Evolutionary conservation across 2,888 invertebrate species (phyloP).

Genomic region (Macroteleia sp.): DNA sequence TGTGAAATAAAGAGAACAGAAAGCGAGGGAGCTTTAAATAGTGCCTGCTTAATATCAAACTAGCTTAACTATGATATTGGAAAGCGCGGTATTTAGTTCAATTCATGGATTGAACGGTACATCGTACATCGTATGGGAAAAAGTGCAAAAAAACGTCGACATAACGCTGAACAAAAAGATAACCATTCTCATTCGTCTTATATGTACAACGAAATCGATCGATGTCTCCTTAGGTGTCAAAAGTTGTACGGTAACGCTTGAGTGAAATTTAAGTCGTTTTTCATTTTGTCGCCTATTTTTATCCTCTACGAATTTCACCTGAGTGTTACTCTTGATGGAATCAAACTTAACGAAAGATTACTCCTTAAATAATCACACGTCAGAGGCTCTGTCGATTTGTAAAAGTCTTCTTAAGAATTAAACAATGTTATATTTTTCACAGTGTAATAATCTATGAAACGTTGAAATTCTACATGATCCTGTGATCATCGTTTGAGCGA

Average conservation of each 20-base stretch:
- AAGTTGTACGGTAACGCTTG: conserved; percentile 20
- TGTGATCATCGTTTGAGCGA: conserved; percentile 65
- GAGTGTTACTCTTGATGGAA: conserved; percentile 22
- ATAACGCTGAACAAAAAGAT: conserved; percentile 9
- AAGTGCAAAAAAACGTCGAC: conserved; percentile 43
- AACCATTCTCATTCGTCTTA: conserved; percentile 38
- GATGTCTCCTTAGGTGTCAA: conserved; percentile 34
- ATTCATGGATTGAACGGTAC: conserved; percentile 61
- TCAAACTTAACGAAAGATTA: conserved; percentile 1
- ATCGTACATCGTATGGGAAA: conserved; percentile 59
- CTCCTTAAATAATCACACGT: neutral
- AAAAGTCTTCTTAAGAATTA: conserved; percentile 47
- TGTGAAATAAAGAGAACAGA: conserved; percentile 40
- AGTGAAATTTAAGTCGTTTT: conserved; percentile 10
- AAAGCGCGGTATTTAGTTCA: conserved; percentile 52
- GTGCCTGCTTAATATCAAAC: conserved; percentile 80
- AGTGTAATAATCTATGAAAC: conserved; percentile 47
- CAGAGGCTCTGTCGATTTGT: conserved; percentile 36
- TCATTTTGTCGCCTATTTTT: neutral
- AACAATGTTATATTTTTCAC: conserved; percentile 56
- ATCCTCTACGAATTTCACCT: conserved; percentile 6
- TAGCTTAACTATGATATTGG: conserved; percentile 65
- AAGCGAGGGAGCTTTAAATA: conserved; percentile 81
- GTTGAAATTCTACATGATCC: conserved; percentile 63
- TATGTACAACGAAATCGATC: conserved; percentile 54